These are phyloP conservation scores for Larimichthys polyactis DNA, from an alignment of 2,113 vertebrate species.

Conservation along the genomic window DNA sequence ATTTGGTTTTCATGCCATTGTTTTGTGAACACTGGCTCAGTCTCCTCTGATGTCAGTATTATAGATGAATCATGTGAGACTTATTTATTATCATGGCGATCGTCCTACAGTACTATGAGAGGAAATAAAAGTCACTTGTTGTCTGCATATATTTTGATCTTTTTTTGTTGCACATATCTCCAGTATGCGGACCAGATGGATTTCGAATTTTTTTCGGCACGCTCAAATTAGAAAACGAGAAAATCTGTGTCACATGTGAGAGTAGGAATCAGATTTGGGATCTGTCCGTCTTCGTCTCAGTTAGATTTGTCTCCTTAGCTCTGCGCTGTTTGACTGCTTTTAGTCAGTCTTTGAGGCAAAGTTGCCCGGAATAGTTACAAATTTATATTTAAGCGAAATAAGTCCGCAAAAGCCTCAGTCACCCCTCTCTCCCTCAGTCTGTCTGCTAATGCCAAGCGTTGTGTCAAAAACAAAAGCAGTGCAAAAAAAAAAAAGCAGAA, in stretches of 20 bases:
- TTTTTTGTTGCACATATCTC: background rate
- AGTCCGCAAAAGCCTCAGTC: slow-evolving; percentile 3
- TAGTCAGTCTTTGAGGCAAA: background rate
- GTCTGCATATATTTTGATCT: background rate
- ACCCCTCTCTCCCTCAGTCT: background rate
- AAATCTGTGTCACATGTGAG: slow-evolving; percentile 37
- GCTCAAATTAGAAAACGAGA: slow-evolving; percentile 2
- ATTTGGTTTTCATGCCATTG: background rate
- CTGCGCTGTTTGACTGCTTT: background rate
- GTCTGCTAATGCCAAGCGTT: slow-evolving; percentile 26
- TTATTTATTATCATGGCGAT: background rate
- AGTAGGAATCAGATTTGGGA: slow-evolving; percentile 1
- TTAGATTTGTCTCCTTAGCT: background rate
- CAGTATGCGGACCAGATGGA: slow-evolving; percentile 27
- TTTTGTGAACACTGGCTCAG: background rate
- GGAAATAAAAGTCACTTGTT: background rate
- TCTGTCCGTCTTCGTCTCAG: background rate
- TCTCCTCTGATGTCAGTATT: background rate
- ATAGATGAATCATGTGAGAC: background rate
- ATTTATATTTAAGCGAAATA: slow-evolving; percentile 10
- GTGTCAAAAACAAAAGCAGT: slow-evolving; percentile 47
- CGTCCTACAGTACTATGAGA: background rate
- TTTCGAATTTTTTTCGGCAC: background rate
- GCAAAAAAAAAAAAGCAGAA: slow-evolving; percentile 14
- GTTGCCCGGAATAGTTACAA: slow-evolving; percentile 2